Conservation (phyloP, 2,113 vertebrate species). For the Spilogale gracilis region DNA sequence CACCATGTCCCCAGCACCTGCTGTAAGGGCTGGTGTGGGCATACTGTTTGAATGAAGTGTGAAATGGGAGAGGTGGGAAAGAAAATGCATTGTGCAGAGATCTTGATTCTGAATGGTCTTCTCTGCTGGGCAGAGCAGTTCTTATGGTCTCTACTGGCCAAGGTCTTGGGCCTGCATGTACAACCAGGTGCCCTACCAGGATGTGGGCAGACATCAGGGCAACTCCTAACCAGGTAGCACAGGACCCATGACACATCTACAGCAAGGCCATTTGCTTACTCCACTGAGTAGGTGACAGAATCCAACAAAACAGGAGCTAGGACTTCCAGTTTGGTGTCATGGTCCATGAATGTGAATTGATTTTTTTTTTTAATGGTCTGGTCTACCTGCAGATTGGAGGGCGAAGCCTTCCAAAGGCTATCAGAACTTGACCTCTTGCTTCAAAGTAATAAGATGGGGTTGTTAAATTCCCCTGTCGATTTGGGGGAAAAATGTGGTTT, state of each 20-base stretch:
- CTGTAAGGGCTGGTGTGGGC: neutral
- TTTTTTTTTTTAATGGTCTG: slow-evolving; percentile 5
- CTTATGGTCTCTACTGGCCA: neutral
- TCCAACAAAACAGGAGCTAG: neutral
- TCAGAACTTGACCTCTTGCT: slow-evolving; percentile 38
- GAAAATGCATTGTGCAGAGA: neutral
- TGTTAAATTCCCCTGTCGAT: slow-evolving; percentile 28
- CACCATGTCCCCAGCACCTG: neutral
- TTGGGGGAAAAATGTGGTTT: neutral
- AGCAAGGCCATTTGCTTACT: neutral
- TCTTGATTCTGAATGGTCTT: neutral
- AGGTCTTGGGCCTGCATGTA: neutral
- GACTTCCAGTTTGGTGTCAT: neutral
- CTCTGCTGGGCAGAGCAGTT: neutral
- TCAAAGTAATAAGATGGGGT: slow-evolving; percentile 44
- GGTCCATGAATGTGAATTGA: neutral
- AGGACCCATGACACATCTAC: neutral
- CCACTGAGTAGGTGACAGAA: neutral
- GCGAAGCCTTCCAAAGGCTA: neutral
- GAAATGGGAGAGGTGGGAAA: neutral
- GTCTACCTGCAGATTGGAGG: neutral
- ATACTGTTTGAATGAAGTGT: neutral
- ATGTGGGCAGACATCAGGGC: neutral
- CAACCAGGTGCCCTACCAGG: neutral
- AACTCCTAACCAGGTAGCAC: neutral